Percentiles rank a stretch among this genome's conserved stretches.
These are phyloP conservation scores for Drosophila mojavensis DNA, from an alignment of 1,140 invertebrate species.

Conservation along the genomic window DNA sequence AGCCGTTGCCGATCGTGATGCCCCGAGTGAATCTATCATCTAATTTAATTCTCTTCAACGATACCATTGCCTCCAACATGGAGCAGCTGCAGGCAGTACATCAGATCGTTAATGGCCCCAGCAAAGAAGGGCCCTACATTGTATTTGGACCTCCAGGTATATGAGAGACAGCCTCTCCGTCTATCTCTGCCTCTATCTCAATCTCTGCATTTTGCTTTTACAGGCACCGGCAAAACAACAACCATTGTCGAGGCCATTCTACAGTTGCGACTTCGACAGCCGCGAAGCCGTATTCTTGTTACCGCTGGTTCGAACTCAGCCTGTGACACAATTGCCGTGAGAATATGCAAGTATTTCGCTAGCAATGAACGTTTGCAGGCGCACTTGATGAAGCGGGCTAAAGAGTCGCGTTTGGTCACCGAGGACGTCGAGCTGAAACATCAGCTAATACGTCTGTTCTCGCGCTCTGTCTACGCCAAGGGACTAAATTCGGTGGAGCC, in stretches of 20 bases:
- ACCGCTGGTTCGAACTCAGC: constrained; percentile 91
- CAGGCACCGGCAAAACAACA: constrained; percentile 90
- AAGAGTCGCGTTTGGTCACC: constrained; percentile 40
- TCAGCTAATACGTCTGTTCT: constrained; percentile 62
- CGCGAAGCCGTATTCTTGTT: constrained; percentile 87
- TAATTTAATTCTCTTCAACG: constrained; percentile 50
- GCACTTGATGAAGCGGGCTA: constrained; percentile 77
- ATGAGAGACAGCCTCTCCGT: background rate
- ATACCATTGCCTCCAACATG: constrained; percentile 45
- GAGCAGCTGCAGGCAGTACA: constrained; percentile 70
- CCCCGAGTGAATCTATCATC: background rate
- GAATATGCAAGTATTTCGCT: constrained; percentile 85
- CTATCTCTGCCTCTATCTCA: background rate
- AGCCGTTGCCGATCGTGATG: background rate
- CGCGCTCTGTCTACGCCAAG: constrained; percentile 67
- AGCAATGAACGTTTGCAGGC: constrained; percentile 45
- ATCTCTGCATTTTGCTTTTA: background rate
- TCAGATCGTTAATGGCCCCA: constrained; percentile 67
- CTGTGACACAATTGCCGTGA: constrained; percentile 88
- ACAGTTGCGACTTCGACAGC: constrained; percentile 83
- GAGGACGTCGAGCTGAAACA: constrained; percentile 17
- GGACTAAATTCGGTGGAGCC: constrained; percentile 44
- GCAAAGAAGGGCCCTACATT: constrained; percentile 59
- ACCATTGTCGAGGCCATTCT: constrained; percentile 90
- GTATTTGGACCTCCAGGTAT: constrained; percentile 77